Evolutionary conservation across 2,113 vertebrate species (phyloP).

Genomic region (Bujurquina vittata): DNA sequence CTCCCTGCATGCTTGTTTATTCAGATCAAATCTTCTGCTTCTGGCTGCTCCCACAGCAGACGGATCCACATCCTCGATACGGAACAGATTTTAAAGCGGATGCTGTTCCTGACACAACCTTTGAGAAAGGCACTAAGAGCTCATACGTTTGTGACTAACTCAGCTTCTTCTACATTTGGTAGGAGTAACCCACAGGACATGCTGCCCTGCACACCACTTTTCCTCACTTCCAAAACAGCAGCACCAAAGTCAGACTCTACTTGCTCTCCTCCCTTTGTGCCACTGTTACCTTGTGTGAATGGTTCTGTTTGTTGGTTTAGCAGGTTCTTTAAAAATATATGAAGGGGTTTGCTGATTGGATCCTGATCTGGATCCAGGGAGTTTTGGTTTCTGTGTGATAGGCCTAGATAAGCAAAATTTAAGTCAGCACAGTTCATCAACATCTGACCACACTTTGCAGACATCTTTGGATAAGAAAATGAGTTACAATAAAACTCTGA

Average conservation of each 20-base stretch:
- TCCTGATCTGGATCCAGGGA: neutral
- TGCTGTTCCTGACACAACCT: neutral
- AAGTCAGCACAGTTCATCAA: neutral
- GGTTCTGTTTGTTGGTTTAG: too few species aligned
- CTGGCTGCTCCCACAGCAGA: neutral
- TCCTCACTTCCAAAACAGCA: accelerated
- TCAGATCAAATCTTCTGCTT: neutral
- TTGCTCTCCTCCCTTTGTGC: neutral
- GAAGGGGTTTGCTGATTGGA: too few species aligned
- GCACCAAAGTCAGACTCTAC: accelerated
- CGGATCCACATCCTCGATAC: neutral
- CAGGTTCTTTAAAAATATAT: too few species aligned
- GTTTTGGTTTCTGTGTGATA: accelerated
- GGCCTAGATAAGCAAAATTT: neutral
- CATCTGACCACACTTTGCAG: neutral
- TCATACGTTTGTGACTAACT: neutral
- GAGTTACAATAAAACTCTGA: neutral
- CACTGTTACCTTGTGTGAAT: too few species aligned
- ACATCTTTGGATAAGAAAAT: neutral
- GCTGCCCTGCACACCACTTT: neutral
- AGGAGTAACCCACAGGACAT: neutral
- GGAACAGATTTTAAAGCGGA: neutral
- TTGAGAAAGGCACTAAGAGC: too few species aligned
- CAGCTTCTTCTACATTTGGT: neutral
- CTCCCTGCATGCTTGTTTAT: neutral